phyloP scores from a whole-genome alignment of 2,888 invertebrate species.

The Troglohyphantes excavatus region DNA sequence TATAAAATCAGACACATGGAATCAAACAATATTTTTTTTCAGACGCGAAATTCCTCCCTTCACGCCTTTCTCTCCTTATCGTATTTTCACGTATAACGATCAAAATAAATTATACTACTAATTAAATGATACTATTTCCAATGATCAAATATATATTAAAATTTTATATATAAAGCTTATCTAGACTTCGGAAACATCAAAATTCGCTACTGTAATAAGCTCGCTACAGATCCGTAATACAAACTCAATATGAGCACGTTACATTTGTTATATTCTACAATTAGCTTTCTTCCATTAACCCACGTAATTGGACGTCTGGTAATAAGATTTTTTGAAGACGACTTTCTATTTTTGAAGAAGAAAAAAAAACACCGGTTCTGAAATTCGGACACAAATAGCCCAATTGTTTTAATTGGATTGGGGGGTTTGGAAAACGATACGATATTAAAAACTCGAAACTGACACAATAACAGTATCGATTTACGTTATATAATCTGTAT shows the following conservation, averaged over 20 bases:
- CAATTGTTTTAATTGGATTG: constrained; percentile 72
- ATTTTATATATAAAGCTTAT: no score
- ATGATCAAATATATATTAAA: no score
- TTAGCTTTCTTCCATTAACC: background rate
- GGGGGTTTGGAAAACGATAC: constrained; percentile 40
- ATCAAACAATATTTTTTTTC: no score
- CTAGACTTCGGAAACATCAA: no score
- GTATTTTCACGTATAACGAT: no score
- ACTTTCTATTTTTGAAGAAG: background rate
- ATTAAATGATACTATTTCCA: no score
- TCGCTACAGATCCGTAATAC: background rate
- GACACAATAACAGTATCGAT: constrained; percentile 56
- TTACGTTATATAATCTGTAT: constrained; percentile 52
- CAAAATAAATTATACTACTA: no score
- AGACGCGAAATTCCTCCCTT: no score
- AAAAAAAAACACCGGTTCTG: background rate
- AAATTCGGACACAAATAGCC: constrained; percentile 71
- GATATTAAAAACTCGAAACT: constrained; percentile 62
- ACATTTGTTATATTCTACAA: background rate
- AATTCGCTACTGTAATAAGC: no score
- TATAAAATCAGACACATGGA: no score
- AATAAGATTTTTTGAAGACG: background rate
- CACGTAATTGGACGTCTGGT: background rate
- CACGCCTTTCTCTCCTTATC: no score
- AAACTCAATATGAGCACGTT: background rate